Evolutionary conservation across 2,113 vertebrate genomes (phyloP).

Genomic region (Parus major): DNA sequence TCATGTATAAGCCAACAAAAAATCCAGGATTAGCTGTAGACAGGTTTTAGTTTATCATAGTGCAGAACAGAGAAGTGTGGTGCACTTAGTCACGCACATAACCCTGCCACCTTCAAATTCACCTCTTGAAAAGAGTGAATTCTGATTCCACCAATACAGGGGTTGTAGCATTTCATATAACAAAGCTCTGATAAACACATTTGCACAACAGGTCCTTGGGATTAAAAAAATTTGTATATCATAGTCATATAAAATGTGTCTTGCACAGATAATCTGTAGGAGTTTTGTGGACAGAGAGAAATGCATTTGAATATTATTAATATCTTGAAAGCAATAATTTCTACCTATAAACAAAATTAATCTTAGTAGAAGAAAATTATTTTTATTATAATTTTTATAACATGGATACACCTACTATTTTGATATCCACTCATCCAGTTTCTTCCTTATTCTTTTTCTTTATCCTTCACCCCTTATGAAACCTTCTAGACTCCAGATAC

Average conservation of each 20-base stretch:
- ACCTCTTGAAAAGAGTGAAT: not conserved
- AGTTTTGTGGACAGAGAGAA: not conserved
- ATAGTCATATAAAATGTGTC: not conserved
- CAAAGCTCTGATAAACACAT: not conserved
- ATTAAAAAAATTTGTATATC: not conserved
- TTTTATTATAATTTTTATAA: not conserved
- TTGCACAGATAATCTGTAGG: not conserved
- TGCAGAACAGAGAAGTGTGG: not conserved
- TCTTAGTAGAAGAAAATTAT: not conserved
- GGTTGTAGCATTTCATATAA: not conserved
- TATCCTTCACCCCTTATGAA: not conserved
- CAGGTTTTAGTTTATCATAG: not conserved
- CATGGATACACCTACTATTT: not conserved
- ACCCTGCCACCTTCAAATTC: not conserved
- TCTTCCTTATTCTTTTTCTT: not conserved
- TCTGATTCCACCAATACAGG: not conserved
- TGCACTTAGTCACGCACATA: not conserved
- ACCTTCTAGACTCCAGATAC: not conserved
- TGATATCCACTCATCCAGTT: not conserved
- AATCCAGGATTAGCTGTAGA: not conserved
- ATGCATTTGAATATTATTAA: not conserved
- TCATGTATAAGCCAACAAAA: not conserved
- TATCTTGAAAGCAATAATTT: not conserved
- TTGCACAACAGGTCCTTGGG: not conserved
- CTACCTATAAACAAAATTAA: not conserved